phyloP scores from a whole-genome alignment of 2,113 vertebrate species.

The Oncorhynchus nerka region DNA sequence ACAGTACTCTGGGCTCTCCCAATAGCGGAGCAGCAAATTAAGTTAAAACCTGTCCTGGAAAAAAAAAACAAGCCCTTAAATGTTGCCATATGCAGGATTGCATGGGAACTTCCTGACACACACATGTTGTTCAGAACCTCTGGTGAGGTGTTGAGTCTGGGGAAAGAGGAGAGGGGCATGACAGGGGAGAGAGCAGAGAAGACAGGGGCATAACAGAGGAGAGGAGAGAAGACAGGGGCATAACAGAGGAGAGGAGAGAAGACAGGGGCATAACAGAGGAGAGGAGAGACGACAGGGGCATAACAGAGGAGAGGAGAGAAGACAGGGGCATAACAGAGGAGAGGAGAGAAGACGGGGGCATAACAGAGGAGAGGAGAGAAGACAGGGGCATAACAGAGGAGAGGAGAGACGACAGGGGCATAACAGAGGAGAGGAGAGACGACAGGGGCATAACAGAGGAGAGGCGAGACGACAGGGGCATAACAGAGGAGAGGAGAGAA shows the following conservation, averaged over 20 bases:
- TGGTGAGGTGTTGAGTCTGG: conserved; percentile 76
- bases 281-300: not conserved
- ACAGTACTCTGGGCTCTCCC: conserved; percentile 66
- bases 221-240: not conserved
- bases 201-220: conserved; percentile 10
- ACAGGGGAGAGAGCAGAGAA: conserved; percentile 21
- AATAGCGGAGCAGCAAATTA: conserved; percentile 75
- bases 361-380: too few species aligned
- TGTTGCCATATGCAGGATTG: conserved; percentile 82
- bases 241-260: not conserved
- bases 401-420: too few species aligned
- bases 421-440: conserved; percentile 28
- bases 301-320: too few species aligned
- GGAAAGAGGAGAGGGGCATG: conserved; percentile 45
- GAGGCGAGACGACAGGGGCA: not conserved
- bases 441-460: not conserved
- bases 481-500: not conserved
- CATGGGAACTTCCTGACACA: conserved; percentile 80
- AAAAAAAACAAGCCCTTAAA: conserved; percentile 78
- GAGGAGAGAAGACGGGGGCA: not conserved
- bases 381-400: too few species aligned
- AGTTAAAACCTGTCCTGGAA: conserved; percentile 69
- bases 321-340: too few species aligned
- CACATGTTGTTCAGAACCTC: conserved; percentile 76
- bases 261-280: not conserved